phyloP scores from a whole-genome alignment of 2,888 invertebrate genomes.

The Phyllotreta striolata region DNA sequence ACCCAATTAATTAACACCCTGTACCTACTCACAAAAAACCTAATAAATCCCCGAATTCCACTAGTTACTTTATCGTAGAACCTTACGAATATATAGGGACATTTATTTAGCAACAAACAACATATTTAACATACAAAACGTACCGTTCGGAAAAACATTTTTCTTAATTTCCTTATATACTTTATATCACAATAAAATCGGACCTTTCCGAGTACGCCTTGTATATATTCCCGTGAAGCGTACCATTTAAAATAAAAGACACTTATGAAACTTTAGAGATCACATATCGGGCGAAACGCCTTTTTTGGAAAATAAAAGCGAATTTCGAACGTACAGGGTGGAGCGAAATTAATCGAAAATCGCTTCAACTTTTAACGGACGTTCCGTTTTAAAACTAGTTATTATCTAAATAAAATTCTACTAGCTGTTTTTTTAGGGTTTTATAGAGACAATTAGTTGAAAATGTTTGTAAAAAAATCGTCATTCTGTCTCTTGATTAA shows the following conservation, averaged over 20 bases:
- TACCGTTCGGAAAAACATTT: neutral
- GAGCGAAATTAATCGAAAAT: too few species aligned
- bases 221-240: slow-evolving; percentile 31
- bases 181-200: neutral
- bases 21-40: too few species aligned
- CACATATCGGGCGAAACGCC: neutral
- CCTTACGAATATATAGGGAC: neutral
- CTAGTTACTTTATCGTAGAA: neutral
- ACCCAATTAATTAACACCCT: too few species aligned
- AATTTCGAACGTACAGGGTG: too few species aligned
- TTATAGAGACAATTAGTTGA: neutral
- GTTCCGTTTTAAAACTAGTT: too few species aligned
- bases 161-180: slow-evolving; percentile 16
- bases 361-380: too few species aligned
- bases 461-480: too few species aligned
- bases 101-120: too few species aligned
- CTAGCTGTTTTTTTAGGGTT: too few species aligned
- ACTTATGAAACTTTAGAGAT: slow-evolving; percentile 7
- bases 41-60: neutral
- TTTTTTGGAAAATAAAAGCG: too few species aligned
- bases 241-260: slow-evolving; percentile 34
- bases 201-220: slow-evolving; percentile 27
- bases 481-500: slow-evolving; percentile 23
- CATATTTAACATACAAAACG: too few species aligned
- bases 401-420: too few species aligned